Percentiles rank a stretch among this genome's conserved stretches.
phyloP scores from a whole-genome alignment of 2,797 vertebrate genomes.

The Pseudotriccus pelzelni region DNA sequence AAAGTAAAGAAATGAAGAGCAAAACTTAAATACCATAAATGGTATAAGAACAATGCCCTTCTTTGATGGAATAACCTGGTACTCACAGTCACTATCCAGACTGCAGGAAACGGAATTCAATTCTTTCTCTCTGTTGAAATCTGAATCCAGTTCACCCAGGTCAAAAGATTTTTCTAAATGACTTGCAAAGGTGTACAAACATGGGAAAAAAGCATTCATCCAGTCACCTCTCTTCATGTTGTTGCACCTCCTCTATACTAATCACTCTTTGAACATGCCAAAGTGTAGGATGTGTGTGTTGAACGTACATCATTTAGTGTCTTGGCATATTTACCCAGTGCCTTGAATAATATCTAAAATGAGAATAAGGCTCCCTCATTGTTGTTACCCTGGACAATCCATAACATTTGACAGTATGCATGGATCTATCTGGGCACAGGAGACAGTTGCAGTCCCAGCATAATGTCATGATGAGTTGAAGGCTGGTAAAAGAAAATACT shows the following conservation, averaged over 20 bases:
- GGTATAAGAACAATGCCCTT: neutral
- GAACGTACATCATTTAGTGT: neutral
- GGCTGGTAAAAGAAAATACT: neutral
- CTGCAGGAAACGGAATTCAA: neutral
- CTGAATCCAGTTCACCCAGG: neutral
- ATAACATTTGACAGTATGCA: neutral
- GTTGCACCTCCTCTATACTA: neutral
- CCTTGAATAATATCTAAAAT: neutral
- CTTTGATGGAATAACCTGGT: neutral
- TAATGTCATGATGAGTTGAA: neutral
- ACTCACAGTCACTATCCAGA: neutral
- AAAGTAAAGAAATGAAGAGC: neutral
- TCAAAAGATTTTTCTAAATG: neutral
- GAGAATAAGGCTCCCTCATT: neutral
- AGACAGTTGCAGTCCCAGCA: neutral
- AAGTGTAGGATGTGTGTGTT: neutral
- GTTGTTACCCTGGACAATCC: no score
- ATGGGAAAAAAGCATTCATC: neutral
- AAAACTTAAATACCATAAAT: neutral
- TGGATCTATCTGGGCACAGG: neutral
- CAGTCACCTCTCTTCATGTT: neutral
- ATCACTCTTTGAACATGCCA: neutral
- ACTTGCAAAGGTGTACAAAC: neutral
- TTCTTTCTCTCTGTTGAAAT: neutral
- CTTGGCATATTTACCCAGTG: neutral